A percentile compares a stretch with the other conserved stretches of the same genome.
phyloP scores from a whole-genome alignment of 2,888 invertebrate genomes.

The Oligia latruncula region DNA sequence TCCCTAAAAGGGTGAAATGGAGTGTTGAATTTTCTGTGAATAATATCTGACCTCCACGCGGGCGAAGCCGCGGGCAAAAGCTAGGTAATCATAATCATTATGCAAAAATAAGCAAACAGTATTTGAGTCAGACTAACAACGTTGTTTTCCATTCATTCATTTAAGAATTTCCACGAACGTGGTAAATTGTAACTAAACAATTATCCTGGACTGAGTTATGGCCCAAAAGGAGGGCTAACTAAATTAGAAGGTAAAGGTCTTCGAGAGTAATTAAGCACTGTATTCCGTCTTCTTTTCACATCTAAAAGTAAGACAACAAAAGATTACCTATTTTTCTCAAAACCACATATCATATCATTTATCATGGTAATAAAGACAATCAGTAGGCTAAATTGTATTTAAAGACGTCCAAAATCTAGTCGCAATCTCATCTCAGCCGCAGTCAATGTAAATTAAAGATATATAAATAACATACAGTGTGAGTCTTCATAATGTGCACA shows the following conservation, averaged over 20 bases:
- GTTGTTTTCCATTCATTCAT: not conserved
- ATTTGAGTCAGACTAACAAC: not conserved
- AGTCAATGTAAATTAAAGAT: not conserved
- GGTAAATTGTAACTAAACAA: not conserved
- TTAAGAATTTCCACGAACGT: not conserved
- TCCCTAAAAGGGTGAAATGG: too few relatives aligned
- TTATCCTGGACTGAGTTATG: not conserved
- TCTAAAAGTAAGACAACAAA: not conserved
- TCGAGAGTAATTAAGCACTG: not conserved
- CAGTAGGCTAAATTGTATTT: not conserved
- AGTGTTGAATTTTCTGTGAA: too few relatives aligned
- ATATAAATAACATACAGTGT: too few relatives aligned
- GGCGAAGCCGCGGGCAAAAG: too few relatives aligned
- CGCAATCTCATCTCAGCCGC: not conserved
- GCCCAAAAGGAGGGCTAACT: not conserved
- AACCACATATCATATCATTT: not conserved
- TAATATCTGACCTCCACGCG: too few relatives aligned
- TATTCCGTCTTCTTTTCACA: too few relatives aligned
- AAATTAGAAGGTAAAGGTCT: not conserved
- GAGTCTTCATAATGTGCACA: too few relatives aligned
- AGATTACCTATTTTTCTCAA: not conserved
- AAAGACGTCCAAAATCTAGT: not conserved
- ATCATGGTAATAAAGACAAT: not conserved
- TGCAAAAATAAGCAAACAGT: not conserved
- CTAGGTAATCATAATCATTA: not conserved